Evolutionary conservation across 2,113 vertebrate species (phyloP), one percentile per base, ranked within the genome.

Genomic region (Hemichromis elongatus): DNA sequence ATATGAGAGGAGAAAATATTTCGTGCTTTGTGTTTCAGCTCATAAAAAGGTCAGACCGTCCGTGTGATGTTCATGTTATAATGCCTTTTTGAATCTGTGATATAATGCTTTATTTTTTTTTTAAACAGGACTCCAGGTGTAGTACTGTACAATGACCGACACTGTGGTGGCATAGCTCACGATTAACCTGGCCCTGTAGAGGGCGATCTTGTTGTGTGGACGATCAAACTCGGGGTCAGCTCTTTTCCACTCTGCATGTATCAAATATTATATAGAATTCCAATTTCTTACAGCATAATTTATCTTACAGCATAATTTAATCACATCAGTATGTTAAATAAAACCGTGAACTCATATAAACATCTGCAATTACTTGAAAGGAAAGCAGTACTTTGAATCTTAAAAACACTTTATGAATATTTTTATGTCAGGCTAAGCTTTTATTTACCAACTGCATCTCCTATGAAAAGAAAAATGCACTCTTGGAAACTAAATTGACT

Each of bases 181-280:
- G 57, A 6, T 37, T 8, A 37, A 18, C 21, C 2, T 7, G 9
- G 24, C 70, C 88, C 86, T 88, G 68, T 81, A 90, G 92, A 89
- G 84, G 93, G 92, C 85, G 55, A 57, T 81, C 88, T 81, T 86
- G 85, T 54, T 70, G 61, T 91, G 37, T 53, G 56, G 50, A 83
- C 81, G 33, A 16, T 30, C 59, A 40, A 40, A 50, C 50, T 80
- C 14, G 52, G 35, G 61, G 80, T 70, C 61, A 16, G 16, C n/a
- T 21, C 3, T 33, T 35, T n/a, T 9, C 10, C 9, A 4, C 16
- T 30, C n/a, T 14, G 24, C 30, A 19, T 35, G 40, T 40, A 21
- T 26, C 68, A 30, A 75, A 6, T 50, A 19, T 19, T 19, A 45
- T 24, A 68, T 68, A 75, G 70, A 75, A 75, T 75, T 75, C 16